Conservation (phyloP, 2,797 vertebrate species). For the Neosalanx taihuensis region DNA sequence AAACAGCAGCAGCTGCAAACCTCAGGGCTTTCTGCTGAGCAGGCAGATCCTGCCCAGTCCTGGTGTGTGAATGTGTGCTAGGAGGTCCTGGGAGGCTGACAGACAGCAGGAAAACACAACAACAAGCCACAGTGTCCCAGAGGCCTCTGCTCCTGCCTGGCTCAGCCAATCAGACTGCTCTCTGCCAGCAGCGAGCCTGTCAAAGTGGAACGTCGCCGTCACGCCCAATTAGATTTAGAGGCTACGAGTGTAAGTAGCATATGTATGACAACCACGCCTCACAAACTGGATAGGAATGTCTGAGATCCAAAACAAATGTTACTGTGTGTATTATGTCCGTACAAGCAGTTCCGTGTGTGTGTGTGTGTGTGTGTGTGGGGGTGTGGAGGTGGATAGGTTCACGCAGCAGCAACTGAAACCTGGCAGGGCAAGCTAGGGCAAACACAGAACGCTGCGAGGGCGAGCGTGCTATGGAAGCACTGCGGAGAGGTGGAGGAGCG, state of each 20-base stretch:
- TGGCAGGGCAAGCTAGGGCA: constrained; percentile 39
- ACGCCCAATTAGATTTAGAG: background rate
- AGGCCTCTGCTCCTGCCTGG: background rate
- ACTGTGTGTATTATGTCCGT: background rate
- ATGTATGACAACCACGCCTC: constrained; percentile 4
- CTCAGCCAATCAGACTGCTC: background rate
- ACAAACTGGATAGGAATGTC: constrained; percentile 38
- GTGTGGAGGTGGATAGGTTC: background rate
- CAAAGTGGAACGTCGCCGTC: background rate
- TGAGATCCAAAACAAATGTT: constrained; percentile 14
- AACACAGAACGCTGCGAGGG: constrained; percentile 24
- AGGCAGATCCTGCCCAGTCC: background rate
- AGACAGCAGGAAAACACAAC: background rate
- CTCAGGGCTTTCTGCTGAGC: constrained; percentile 1
- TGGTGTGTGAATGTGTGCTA: background rate
- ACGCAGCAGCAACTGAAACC: constrained; percentile 25
- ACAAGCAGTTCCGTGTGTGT: background rate
- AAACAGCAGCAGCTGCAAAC: constrained; percentile 8
- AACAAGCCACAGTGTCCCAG: background rate
- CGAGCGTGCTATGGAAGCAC: too few species aligned
- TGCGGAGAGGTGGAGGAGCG: background rate
- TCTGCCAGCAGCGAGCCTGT: constrained; percentile 4
- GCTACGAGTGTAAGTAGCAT: constrained; percentile 7
- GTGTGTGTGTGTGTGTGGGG: constrained; percentile 4
- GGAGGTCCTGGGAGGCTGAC: background rate